Conservation (phyloP, 2,888 invertebrate species). For the Synergus laeviventris region DNA sequence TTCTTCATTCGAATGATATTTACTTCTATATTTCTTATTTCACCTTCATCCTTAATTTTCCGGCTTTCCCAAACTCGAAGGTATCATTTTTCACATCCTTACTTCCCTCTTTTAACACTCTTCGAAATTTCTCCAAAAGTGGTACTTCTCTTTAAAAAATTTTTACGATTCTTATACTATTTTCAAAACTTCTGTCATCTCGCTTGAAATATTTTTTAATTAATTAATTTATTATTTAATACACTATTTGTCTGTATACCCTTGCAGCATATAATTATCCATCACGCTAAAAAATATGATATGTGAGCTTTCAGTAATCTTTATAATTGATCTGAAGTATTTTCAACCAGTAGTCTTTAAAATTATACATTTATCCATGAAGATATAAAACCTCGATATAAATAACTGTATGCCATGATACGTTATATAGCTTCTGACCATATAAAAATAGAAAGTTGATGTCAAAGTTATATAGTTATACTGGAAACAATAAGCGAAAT, state of each 20-base stretch:
- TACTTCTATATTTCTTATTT: not conserved
- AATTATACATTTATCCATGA: not conserved
- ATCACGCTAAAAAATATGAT: no score
- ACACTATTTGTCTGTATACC: not conserved
- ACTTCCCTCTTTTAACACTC: slow-evolving; percentile 16
- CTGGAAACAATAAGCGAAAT: not conserved
- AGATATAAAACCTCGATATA: not conserved
- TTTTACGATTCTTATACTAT: not conserved
- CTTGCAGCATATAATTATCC: no score
- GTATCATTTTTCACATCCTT: slow-evolving; percentile 29
- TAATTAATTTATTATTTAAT: not conserved
- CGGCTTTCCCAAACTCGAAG: slow-evolving; percentile 25
- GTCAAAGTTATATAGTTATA: not conserved
- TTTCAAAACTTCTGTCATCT: not conserved
- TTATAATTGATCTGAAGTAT: not conserved
- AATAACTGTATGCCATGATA: not conserved
- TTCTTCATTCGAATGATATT: not conserved
- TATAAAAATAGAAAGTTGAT: not conserved
- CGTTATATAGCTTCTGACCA: not conserved
- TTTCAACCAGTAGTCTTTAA: not conserved
- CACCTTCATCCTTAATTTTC: not conserved
- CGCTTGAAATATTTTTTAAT: not conserved
- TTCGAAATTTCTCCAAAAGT: slow-evolving; percentile 24
- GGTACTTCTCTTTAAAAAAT: not conserved
- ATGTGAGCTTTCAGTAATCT: not conserved